Conservation (phyloP, 2,888 invertebrate genomes). For the Coelopa pilipes region DNA sequence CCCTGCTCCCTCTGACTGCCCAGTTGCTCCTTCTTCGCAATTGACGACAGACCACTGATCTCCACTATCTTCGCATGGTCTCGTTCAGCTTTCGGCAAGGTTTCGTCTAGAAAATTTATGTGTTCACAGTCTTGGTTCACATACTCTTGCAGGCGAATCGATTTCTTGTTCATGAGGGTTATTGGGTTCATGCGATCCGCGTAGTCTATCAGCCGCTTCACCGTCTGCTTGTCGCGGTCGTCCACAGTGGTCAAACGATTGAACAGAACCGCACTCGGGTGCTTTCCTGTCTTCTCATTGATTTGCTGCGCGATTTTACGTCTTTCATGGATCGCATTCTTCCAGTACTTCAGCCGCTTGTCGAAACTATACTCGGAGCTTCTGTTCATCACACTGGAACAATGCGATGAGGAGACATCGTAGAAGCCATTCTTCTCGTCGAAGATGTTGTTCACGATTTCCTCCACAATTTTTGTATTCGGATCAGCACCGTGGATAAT, state of each 20-base stretch:
- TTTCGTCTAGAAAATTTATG: conserved; percentile 49
- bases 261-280: conserved; percentile 49
- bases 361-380: conserved; percentile 48
- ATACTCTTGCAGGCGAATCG: conserved; percentile 39
- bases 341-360: conserved; percentile 56
- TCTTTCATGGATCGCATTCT: conserved; percentile 49
- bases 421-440: conserved; percentile 51
- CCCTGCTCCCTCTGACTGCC: conserved; percentile 45
- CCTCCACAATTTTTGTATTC: conserved; percentile 43
- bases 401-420: conserved; percentile 50
- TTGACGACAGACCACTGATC: conserved; percentile 51
- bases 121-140: conserved; percentile 37
- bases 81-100: conserved; percentile 51
- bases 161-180: conserved; percentile 23
- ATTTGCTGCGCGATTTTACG: conserved; percentile 48
- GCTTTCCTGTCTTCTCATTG: conserved; percentile 44
- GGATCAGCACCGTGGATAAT: conserved; percentile 24
- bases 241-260: conserved; percentile 52
- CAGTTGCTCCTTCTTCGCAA: conserved; percentile 50
- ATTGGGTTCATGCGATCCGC: conserved; percentile 53
- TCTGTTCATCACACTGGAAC: conserved; percentile 40
- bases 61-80: conserved; percentile 43
- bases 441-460: conserved; percentile 52
- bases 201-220: conserved; percentile 53
- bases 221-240: conserved; percentile 52